Conservation (phyloP, 2,797 vertebrate genomes). For the Lepidocolaptes lacrymiger region DNA sequence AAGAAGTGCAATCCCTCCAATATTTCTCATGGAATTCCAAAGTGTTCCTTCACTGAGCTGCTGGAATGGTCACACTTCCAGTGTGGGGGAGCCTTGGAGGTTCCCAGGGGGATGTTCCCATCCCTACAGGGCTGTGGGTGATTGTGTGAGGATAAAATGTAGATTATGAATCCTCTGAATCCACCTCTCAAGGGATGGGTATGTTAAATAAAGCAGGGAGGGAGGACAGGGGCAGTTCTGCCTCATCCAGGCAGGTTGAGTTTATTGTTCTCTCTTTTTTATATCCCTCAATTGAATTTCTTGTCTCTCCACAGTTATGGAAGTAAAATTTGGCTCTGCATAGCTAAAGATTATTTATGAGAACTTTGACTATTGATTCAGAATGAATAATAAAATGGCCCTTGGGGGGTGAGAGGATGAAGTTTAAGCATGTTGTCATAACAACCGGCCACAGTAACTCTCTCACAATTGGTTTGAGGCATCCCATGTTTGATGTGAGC, state of each 20-base stretch:
- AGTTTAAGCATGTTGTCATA: background rate
- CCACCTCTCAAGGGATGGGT: background rate
- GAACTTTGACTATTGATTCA: background rate
- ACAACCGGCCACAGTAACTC: background rate
- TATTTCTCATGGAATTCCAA: background rate
- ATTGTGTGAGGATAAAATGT: fast-evolving
- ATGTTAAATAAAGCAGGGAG: too few species aligned
- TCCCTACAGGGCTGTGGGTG: background rate
- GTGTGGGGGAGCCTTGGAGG: background rate
- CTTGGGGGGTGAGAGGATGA: background rate
- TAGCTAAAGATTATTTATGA: background rate
- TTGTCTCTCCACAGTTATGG: background rate
- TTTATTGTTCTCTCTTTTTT: background rate
- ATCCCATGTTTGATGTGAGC: background rate
- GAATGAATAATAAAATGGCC: background rate
- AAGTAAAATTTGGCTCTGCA: background rate
- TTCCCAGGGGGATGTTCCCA: fast-evolving
- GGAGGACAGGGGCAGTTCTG: background rate
- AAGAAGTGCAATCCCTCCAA: background rate
- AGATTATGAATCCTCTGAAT: background rate
- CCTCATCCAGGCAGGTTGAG: background rate
- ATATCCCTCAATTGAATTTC: background rate
- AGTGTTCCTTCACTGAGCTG: background rate
- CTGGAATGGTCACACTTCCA: background rate
- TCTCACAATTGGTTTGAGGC: background rate